phyloP scores from a whole-genome alignment of 1,140 invertebrate species.

The Diachasmimorpha longicaudata region DNA sequence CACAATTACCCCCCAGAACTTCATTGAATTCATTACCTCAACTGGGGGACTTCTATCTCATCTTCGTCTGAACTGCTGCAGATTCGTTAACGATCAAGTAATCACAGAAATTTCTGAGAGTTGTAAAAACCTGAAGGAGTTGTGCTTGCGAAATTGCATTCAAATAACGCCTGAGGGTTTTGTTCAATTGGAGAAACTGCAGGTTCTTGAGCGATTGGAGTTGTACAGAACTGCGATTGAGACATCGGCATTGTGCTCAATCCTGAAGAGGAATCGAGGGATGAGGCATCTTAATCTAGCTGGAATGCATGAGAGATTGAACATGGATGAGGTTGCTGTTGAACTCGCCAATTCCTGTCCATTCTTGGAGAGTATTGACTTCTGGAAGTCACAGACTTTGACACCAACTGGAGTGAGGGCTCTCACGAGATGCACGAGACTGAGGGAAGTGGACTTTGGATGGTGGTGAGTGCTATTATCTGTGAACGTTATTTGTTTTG shows the following conservation, averaged over 20 bases:
- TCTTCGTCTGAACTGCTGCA: constrained; percentile 77
- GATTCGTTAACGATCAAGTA: constrained; percentile 72
- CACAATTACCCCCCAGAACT: constrained; percentile 65
- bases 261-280: constrained; percentile 70
- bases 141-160: constrained; percentile 70
- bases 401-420: constrained; percentile 73
- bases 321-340: constrained; percentile 75
- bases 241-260: constrained; percentile 67
- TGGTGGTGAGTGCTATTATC: constrained; percentile 76
- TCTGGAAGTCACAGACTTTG: constrained; percentile 83
- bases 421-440: constrained; percentile 70
- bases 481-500: no score
- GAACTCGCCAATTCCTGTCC: constrained; percentile 71
- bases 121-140: constrained; percentile 75
- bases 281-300: constrained; percentile 76
- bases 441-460: constrained; percentile 86
- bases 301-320: constrained; percentile 64
- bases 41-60: constrained; percentile 73
- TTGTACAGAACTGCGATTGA: constrained; percentile 77
- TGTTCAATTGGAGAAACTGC: constrained; percentile 66
- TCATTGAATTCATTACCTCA: constrained; percentile 70
- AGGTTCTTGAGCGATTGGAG: constrained; percentile 75
- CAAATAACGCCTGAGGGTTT: constrained; percentile 68
- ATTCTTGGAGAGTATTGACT: constrained; percentile 76
- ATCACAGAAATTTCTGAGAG: constrained; percentile 68